These are phyloP conservation scores for Stenichneumon culpator DNA, from an alignment of 2,888 invertebrate genomes.

Conservation along the genomic window DNA sequence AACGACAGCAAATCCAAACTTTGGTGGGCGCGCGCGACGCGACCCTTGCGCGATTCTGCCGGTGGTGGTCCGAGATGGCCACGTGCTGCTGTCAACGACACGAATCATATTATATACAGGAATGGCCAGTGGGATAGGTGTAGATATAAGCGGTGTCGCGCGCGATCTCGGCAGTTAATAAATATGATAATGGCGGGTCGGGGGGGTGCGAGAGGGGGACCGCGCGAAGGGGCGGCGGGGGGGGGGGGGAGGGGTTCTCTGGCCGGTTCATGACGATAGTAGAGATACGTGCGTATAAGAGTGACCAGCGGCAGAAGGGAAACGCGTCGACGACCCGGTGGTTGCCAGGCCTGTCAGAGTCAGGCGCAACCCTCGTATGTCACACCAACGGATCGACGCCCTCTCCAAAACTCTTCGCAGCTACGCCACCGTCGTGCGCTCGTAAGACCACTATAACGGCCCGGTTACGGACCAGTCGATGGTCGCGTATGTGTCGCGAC, in stretches of 20 bases:
- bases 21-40: slow-evolving; percentile 43
- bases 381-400: slow-evolving; percentile 73
- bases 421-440: slow-evolving; percentile 1
- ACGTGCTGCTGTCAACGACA: slow-evolving; percentile 85
- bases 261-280: slow-evolving; percentile 69
- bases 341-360: slow-evolving; percentile 80
- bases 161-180: slow-evolving; percentile 81
- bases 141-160: slow-evolving; percentile 81
- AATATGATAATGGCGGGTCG: slow-evolving; percentile 84
- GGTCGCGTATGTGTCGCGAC: background rate
- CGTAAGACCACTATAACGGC: background rate
- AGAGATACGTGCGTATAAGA: slow-evolving; percentile 82
- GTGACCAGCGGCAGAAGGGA: slow-evolving; percentile 80
- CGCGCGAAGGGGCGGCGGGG: too few species aligned
- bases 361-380: slow-evolving; percentile 83
- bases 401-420: slow-evolving; percentile 62
- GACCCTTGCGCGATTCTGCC: slow-evolving; percentile 32
- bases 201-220: slow-evolving; percentile 58
- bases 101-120: slow-evolving; percentile 84
- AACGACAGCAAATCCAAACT: slow-evolving; percentile 73
- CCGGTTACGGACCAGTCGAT: background rate
- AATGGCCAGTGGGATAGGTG: slow-evolving; percentile 83
- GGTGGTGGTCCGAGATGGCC: slow-evolving; percentile 72
- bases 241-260: slow-evolving; percentile 57
- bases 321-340: slow-evolving; percentile 70